Conservation (phyloP, 2,888 invertebrate genomes). For the Falcaria lacertinaria region DNA sequence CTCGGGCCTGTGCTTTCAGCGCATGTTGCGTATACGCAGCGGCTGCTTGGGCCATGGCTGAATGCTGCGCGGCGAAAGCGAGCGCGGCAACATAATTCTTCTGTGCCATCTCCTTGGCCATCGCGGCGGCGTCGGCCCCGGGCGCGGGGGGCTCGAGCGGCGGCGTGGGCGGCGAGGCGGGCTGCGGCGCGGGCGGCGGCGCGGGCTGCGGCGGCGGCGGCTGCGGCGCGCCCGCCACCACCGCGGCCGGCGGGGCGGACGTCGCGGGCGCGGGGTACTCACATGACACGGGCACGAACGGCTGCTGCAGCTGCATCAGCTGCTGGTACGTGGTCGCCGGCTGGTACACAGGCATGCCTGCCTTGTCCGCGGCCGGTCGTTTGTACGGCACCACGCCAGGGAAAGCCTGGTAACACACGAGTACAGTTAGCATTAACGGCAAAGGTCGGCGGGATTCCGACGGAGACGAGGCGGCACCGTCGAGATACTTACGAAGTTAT, state of each 20-base stretch:
- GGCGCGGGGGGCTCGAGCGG: conserved; percentile 36
- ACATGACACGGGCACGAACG: conserved; percentile 99
- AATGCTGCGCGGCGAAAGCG: conserved; percentile 71
- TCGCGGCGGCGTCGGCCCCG: conserved; percentile 74
- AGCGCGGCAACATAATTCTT: conserved; percentile 88
- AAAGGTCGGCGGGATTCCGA: conserved; percentile 5
- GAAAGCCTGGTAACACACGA: conserved; percentile 85
- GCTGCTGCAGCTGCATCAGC: conserved; percentile 96
- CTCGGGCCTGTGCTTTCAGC: conserved; percentile 87
- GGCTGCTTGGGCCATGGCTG: conserved; percentile 69
- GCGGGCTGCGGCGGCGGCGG: conserved; percentile 67
- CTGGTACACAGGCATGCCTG: conserved; percentile 97
- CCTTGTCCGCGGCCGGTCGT: conserved; percentile 97
- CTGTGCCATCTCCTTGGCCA: conserved; percentile 90
- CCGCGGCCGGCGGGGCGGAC: conserved; percentile 80
- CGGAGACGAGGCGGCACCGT: conserved; percentile 3
- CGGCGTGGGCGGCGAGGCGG: conserved; percentile 38
- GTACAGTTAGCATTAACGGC: conserved; percentile 4
- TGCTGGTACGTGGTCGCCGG: conserved; percentile 96
- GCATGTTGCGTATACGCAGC: conserved; percentile 77
- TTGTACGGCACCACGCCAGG: conserved; percentile 97
- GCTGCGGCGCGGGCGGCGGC: conserved; percentile 43
- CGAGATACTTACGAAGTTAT: conserved; percentile 93
- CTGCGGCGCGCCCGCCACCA: conserved; percentile 38
- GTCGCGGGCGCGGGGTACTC: conserved; percentile 92